Conservation (phyloP, 2,888 invertebrate genomes). For the Papilio demoleus region DNA sequence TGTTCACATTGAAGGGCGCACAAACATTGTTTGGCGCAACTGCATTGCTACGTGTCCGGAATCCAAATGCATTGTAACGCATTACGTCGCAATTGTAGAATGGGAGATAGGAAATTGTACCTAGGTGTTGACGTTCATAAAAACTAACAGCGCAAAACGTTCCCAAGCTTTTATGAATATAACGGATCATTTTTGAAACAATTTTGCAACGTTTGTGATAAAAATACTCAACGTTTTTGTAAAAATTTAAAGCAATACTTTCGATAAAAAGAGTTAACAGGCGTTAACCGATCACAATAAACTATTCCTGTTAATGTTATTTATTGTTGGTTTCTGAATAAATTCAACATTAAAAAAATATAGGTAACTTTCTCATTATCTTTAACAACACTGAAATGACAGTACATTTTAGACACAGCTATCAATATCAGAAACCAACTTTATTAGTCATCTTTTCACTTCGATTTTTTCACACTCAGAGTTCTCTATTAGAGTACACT, state of each 20-base stretch:
- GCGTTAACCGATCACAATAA: too few relatives aligned
- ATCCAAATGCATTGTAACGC: constrained; percentile 11
- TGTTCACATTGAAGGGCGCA: constrained; percentile 30
- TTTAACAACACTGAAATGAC: too few relatives aligned
- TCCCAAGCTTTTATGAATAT: constrained; percentile 18
- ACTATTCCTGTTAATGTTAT: too few relatives aligned
- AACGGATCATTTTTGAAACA: constrained; percentile 8
- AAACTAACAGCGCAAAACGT: constrained; percentile 22
- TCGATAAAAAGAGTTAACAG: background rate
- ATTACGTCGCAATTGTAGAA: constrained; percentile 24
- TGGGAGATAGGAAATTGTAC: constrained; percentile 19
- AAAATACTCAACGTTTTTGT: background rate
- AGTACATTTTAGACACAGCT: too few relatives aligned
- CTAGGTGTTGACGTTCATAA: constrained; percentile 27
- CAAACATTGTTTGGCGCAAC: constrained; percentile 28
- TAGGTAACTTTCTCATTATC: too few relatives aligned
- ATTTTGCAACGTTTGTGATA: constrained; percentile 3
- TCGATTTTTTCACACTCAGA: too few relatives aligned
- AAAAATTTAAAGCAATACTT: too few relatives aligned
- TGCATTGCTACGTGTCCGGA: constrained; percentile 34
- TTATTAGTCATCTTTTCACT: too few relatives aligned
- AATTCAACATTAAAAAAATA: too few relatives aligned
- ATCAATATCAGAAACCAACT: too few relatives aligned
- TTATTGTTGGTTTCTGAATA: too few relatives aligned
- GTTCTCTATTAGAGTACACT: too few relatives aligned